Evolutionary conservation across 2,113 vertebrate species (phyloP).

Genomic region (Corythoichthys haematopterus): DNA sequence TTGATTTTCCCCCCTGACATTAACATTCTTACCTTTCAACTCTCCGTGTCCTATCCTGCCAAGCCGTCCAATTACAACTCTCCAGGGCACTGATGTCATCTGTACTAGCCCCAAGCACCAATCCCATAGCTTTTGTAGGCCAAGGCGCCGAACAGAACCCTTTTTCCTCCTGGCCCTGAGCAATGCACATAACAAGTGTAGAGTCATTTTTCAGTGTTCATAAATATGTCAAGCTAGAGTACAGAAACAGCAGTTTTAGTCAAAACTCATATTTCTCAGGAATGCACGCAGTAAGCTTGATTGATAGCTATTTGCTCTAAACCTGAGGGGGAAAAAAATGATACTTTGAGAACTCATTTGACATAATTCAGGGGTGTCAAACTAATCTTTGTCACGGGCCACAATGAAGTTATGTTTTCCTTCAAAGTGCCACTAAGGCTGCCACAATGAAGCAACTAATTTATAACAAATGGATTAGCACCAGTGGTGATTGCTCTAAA

Average conservation of each 20-base stretch:
- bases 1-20: not conserved
- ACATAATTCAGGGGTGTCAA: not conserved
- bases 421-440: too few relatives aligned
- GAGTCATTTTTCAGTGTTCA: not conserved
- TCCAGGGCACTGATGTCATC: slow-evolving; percentile 97
- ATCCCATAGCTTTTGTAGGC: slow-evolving; percentile 97
- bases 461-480: too few relatives aligned
- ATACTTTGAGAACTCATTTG: slow-evolving; percentile 6
- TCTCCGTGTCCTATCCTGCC: slow-evolving; percentile 97
- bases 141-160: slow-evolving; percentile 91
- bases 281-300: not conserved
- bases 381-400: too few relatives aligned
- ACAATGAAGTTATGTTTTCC: too few relatives aligned
- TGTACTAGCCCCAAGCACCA: slow-evolving; percentile 96
- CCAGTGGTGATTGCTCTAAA: too few relatives aligned
- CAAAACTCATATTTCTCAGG: not conserved
- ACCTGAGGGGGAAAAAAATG: not conserved
- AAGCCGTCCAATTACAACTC: slow-evolving; percentile 94
- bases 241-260: not conserved
- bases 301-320: slow-evolving; percentile 13
- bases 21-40: slow-evolving; percentile 81
- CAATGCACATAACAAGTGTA: not conserved
- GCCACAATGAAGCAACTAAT: too few relatives aligned
- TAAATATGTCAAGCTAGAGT: not conserved
- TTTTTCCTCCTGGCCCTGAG: slow-evolving; percentile 94